These are phyloP conservation scores for Embidobia sp. DNA, from an alignment of 2,888 invertebrate species.

Conservation along the genomic window DNA sequence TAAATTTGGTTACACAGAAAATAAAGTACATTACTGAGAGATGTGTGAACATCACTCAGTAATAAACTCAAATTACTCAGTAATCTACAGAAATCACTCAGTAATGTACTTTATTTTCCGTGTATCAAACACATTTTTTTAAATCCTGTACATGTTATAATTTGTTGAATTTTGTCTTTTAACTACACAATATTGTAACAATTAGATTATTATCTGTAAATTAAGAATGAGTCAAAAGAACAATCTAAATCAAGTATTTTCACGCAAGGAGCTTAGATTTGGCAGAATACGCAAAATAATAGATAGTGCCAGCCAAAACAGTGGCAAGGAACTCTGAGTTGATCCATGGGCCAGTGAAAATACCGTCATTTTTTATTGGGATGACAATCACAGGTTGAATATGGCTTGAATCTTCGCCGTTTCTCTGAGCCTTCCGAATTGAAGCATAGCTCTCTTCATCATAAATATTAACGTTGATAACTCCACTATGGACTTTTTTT, in stretches of 20 bases:
- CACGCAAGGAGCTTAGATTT: conserved; percentile 91
- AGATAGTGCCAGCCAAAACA: conserved; percentile 88
- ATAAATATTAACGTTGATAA: conserved; percentile 90
- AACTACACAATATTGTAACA: not conserved
- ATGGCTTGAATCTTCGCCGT: conserved; percentile 86
- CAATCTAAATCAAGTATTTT: conserved; percentile 63
- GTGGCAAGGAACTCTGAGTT: conserved; percentile 96
- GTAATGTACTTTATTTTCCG: too few relatives aligned
- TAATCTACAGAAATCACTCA: too few relatives aligned
- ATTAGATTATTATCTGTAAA: not conserved
- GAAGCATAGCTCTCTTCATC: conserved; percentile 96
- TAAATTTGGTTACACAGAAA: too few relatives aligned
- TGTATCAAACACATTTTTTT: too few relatives aligned
- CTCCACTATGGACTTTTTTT: conserved; percentile 90
- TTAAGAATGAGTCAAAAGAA: not conserved
- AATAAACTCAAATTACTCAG: too few relatives aligned
- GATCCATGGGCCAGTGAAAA: conserved; percentile 95
- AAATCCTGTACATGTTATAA: too few relatives aligned
- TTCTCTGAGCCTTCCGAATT: conserved; percentile 90
- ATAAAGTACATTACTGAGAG: too few relatives aligned
- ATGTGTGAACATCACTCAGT: too few relatives aligned
- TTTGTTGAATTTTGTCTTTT: too few relatives aligned
- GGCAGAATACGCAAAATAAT: conserved; percentile 93
- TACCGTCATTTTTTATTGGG: conserved; percentile 88
- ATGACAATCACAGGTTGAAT: conserved; percentile 89